Base-by-base conservation (phyloP, 2,797 vertebrate genomes). In the Sebastes variabilis region DNA sequence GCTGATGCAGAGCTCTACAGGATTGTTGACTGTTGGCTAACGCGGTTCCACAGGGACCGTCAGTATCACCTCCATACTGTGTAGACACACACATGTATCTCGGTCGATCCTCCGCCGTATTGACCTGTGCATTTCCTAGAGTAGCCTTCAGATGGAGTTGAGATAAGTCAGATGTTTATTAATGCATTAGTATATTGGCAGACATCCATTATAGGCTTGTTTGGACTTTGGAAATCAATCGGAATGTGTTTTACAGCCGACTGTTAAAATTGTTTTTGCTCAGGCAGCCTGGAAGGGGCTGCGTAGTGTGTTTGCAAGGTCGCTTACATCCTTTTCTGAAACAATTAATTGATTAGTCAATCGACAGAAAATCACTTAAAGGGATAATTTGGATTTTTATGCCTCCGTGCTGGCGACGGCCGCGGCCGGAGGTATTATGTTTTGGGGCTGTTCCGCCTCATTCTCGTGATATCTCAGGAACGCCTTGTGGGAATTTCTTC, bases 1-100 rank as follows among this genome's bases (percentile, higher is more conserved):
- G 68, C 87, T 84, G 80, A 79, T 55, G 49, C 77, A 77, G 76
- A 62, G 66, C 24, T 58, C 11, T 22, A 29, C 30, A 34, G 46
- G 30, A 32, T 30, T 64, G 68, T 32, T 69, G 18, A 34, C 25
- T 30, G 60, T 38, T 46, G 66, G 66, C 55, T n/a, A 3, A 6
- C 7, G 49, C 56, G 9, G 29, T 66, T 66, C 58, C 36, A 62
- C 70, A 27, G 76, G 29, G n/a, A 46, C 13, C 2, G 46, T 10
- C 61, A 60, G 69, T 6, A 27, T 66, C 56, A 27, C 30, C 24
- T 25, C 52, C 49, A 20, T 6, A 8, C 46, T 54, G 65, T 6
- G 18, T n/a, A 52, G 20, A 52, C 8, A 32, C 46, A 20, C 30
- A 11, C 25, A 8, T 30, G 52, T 5, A 16, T 69, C 62, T 52